phyloP scores from a whole-genome alignment of 2,888 invertebrate genomes.

The Melinaea marsaeus region DNA sequence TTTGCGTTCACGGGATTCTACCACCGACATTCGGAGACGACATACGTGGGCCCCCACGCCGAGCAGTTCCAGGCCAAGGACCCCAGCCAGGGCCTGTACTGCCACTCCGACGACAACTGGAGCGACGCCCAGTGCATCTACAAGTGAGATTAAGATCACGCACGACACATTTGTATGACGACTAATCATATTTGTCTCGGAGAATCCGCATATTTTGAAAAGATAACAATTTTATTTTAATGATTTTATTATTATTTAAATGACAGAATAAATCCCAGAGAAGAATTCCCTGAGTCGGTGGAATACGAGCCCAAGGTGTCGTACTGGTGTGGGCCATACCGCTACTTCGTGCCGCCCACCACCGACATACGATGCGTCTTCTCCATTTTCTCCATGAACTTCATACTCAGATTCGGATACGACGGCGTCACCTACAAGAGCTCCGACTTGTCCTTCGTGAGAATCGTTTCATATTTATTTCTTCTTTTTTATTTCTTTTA shows the following conservation, averaged over 20 bases:
- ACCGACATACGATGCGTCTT: conserved; percentile 70
- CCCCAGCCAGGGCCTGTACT: conserved; percentile 67
- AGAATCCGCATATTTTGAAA: not conserved
- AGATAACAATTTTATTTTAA: not conserved
- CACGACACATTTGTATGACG: not conserved
- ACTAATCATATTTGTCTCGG: not conserved
- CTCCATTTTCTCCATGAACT: conserved; percentile 73
- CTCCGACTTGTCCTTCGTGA: conserved; percentile 65
- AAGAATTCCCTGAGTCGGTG: conserved; percentile 70
- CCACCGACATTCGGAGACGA: conserved; percentile 67
- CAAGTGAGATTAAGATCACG: conserved; percentile 45
- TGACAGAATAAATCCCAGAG: conserved; percentile 65
- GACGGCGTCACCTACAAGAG: conserved; percentile 71
- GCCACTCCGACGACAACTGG: conserved; percentile 69
- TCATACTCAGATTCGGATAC: conserved; percentile 65
- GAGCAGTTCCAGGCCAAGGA: conserved; percentile 70
- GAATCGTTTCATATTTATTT: conserved; percentile 27
- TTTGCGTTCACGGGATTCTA: conserved; percentile 69
- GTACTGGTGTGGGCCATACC: conserved; percentile 70
- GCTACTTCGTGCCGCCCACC: conserved; percentile 71
- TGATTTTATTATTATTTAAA: not conserved
- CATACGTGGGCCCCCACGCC: conserved; percentile 68
- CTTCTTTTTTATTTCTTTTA: not conserved
- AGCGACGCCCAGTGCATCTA: conserved; percentile 71
- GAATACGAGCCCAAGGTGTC: conserved; percentile 72